Conservation (phyloP, 2,113 vertebrate genomes). For the Scatophagus argus region DNA sequence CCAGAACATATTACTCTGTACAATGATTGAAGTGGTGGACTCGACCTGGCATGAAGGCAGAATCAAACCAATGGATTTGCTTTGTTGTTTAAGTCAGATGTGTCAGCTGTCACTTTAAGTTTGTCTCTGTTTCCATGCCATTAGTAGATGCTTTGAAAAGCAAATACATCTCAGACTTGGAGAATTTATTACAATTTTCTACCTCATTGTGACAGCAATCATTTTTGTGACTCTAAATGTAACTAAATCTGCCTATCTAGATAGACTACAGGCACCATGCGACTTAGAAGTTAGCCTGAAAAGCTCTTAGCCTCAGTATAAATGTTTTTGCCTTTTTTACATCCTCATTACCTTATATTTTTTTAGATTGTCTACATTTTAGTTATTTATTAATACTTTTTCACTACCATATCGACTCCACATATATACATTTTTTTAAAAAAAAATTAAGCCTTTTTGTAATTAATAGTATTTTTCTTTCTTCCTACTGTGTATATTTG, state of each 20-base stretch:
- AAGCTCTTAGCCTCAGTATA: not conserved
- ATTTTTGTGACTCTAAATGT: constrained; percentile 19
- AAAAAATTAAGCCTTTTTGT: not conserved
- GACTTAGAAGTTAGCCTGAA: not conserved
- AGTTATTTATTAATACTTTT: not conserved
- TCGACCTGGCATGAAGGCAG: constrained; percentile 47
- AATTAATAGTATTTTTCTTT: not conserved
- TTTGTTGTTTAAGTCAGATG: constrained; percentile 51
- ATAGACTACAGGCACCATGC: not conserved
- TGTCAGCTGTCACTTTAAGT: constrained; percentile 57
- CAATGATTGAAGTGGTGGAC: constrained; percentile 38
- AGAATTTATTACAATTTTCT: constrained; percentile 64
- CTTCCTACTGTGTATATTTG: not conserved
- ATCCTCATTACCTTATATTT: not conserved
- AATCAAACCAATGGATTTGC: constrained; percentile 55
- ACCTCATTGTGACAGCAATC: constrained; percentile 37
- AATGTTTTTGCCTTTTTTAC: not conserved
- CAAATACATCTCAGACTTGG: constrained; percentile 41
- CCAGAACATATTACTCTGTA: constrained; percentile 30
- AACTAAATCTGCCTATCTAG: not conserved
- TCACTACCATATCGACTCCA: not conserved
- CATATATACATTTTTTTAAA: not conserved
- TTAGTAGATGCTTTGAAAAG: constrained; percentile 57
- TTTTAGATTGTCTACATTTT: not conserved
- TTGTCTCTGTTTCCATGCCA: constrained; percentile 26